Evolutionary conservation across 30 jellyfish, hydroid and myxozoan species (phyloP).

Genomic region (Hydractinia echinata): DNA sequence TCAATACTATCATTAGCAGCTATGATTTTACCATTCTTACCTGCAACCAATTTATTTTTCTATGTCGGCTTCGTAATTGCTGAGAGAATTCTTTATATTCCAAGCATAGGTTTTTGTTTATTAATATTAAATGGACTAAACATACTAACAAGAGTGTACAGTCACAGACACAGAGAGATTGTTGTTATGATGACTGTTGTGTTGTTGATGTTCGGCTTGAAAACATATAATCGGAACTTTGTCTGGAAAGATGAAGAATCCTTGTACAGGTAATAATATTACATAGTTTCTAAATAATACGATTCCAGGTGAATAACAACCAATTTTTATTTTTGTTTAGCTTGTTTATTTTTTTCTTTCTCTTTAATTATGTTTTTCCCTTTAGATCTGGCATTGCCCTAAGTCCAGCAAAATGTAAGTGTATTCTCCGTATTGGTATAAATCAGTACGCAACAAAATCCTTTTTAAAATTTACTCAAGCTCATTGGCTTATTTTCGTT

Average conservation of each 20-base stretch:
- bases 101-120: slow-evolving; percentile 75
- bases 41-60: slow-evolving; percentile 75
- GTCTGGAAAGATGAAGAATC: slow-evolving; percentile 87
- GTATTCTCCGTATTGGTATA: not conserved
- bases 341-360: not conserved
- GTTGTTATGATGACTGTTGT: not conserved
- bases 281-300: not conserved
- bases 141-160: not conserved
- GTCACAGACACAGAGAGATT: not conserved
- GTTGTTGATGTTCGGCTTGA: slow-evolving; percentile 28
- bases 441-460: not conserved
- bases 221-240: slow-evolving; percentile 58
- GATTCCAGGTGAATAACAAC: not conserved
- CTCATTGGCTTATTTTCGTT: not conserved
- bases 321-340: not conserved
- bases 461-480: not conserved
- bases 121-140: slow-evolving; percentile 56
- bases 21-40: slow-evolving; percentile 51
- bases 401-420: slow-evolving; percentile 61
- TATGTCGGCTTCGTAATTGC: slow-evolving; percentile 95
- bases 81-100: slow-evolving; percentile 69
- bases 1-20: slow-evolving; percentile 41
- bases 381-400: slow-evolving; percentile 47
- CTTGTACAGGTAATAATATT: slow-evolving; percentile 55
- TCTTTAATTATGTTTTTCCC: not conserved